Evolutionary conservation across 2,888 invertebrate species (phyloP), one percentile per base, ranked within the genome.

Genomic region (Amiota communis): DNA sequence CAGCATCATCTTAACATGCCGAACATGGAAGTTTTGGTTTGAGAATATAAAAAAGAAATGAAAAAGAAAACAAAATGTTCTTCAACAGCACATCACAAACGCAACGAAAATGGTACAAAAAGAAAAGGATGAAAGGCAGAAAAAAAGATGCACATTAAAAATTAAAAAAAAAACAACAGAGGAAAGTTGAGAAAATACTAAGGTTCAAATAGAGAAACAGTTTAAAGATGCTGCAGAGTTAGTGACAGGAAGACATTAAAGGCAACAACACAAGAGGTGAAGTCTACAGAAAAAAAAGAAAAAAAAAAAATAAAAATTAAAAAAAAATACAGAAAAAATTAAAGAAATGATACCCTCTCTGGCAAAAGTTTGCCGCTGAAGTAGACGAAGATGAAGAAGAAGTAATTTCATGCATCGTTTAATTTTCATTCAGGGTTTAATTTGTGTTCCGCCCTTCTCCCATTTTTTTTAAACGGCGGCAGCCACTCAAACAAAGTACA

Each of bases 351-450:
- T 20, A 59, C 20, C 36, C 67, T 10, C 23, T 15, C 53, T 70
- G 51, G 6, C 23, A 36, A 59, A 57, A 46, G 59, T 57, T 56
- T 70, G 70, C 6, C 20, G 75, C 36, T 36, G 36, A 36, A 6
- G 36, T 36, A 36, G 36, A 36, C 36, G 36, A 36, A 36, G 36
- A 36, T 36, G 36, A 75, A 84, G 85, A 81, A 83, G 71, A 84
- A 86, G 86, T 86, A 86, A 86, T 86, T 86, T 86, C 86, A 87
- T 87, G 86, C 86, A 87, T 87, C 86, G 86, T 85, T 86, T 86
- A 83, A 79, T 87, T 86, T 87, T 87, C 86, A 87, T 87, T 87
- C 83, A 59, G 86, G 80, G 83, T 80, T 86, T 86, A 87, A 87
- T 87, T 86, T 86, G 87, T 84, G 83, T 81, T 82, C 78, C 53